Evolutionary conservation across 2,113 vertebrate genomes (phyloP).

Genomic region (Trachemys scripta): DNA sequence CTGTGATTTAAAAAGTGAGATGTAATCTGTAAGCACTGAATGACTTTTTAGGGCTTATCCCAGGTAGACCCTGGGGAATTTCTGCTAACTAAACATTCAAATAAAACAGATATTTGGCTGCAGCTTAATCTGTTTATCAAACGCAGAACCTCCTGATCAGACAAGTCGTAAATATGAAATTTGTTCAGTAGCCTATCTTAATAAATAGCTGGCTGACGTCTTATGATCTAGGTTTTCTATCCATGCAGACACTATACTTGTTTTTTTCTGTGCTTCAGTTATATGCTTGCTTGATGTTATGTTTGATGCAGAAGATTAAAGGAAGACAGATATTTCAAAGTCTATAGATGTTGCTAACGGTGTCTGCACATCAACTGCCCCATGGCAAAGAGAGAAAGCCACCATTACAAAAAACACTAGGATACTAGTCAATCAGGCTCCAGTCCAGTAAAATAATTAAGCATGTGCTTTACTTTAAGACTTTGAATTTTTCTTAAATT

Average conservation of each 20-base stretch:
- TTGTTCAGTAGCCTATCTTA: background rate
- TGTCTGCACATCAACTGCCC: background rate
- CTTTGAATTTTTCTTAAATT: background rate
- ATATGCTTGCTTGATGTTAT: background rate
- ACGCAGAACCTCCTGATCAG: background rate
- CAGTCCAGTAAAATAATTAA: background rate
- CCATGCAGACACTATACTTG: background rate
- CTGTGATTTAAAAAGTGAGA: background rate
- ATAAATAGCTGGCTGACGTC: background rate
- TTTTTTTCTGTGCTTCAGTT: background rate
- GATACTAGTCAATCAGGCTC: background rate
- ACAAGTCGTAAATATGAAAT: background rate
- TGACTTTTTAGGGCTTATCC: no score
- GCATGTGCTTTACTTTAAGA: background rate
- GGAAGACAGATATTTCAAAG: background rate
- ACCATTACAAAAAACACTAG: background rate
- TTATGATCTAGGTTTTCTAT: background rate
- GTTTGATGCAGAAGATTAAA: background rate
- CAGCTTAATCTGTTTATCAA: background rate
- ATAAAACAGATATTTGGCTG: background rate
- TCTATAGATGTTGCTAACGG: background rate
- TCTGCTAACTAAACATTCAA: background rate
- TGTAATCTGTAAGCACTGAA: background rate
- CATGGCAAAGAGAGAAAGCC: background rate
- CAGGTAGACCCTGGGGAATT: no score